These are phyloP conservation scores for Manacus vitellinus DNA, from an alignment of 2,113 vertebrate genomes.

Conservation along the genomic window DNA sequence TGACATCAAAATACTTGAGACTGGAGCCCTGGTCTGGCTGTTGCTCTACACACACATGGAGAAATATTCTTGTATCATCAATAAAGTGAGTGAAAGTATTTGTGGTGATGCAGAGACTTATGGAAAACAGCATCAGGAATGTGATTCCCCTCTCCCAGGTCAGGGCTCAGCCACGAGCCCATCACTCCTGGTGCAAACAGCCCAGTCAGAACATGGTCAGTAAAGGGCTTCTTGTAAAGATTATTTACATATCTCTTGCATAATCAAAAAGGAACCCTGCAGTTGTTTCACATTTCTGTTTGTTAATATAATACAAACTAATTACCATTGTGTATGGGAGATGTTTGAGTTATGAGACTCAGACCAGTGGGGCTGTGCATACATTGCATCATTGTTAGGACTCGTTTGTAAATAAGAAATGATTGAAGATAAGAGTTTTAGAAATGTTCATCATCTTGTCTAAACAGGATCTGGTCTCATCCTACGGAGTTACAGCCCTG, in stretches of 20 bases:
- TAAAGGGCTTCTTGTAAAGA: neutral
- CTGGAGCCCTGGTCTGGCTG: neutral
- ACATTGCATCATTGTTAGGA: constrained; percentile 8
- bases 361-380: neutral
- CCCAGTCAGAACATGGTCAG: rapidly evolving
- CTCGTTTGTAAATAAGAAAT: constrained; percentile 20
- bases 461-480: neutral
- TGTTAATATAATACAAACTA: neutral
- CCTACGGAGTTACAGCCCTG: neutral
- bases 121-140: neutral
- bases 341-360: neutral
- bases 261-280: neutral
- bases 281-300: neutral
- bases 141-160: neutral
- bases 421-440: neutral
- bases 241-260: neutral
- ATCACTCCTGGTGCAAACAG: neutral
- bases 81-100: rapidly evolving
- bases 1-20: rapidly evolving
- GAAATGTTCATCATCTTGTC: neutral
- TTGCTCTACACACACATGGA: rapidly evolving
- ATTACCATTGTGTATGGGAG: neutral
- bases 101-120: neutral
- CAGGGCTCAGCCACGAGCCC: neutral
- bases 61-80: neutral